Conservation (phyloP, 2,797 vertebrate genomes). For the Pteronotus mesoamericanus region DNA sequence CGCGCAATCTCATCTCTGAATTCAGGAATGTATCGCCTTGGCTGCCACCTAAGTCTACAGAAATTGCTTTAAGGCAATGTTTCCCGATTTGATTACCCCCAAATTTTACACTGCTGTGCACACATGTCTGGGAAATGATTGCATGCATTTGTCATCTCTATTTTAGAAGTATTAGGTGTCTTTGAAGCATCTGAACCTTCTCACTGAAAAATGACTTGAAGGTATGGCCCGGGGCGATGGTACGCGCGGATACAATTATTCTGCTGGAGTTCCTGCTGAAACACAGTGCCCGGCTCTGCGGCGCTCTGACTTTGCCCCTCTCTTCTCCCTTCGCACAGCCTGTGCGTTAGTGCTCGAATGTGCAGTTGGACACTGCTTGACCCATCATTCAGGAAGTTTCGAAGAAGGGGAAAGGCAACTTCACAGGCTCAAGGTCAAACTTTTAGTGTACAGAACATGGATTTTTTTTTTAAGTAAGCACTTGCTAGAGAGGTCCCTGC, state of each 20-base stretch:
- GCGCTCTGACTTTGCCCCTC: background rate
- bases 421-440: background rate
- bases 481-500: background rate
- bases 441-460: background rate
- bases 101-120: slow-evolving; percentile 41
- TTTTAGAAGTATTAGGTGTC: slow-evolving; percentile 52
- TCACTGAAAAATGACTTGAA: background rate
- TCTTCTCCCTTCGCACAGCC: background rate
- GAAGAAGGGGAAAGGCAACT: background rate
- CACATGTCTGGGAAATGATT: slow-evolving; percentile 29
- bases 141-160: slow-evolving; percentile 45
- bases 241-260: slow-evolving; percentile 26
- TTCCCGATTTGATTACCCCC: slow-evolving; percentile 60
- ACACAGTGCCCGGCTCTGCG: background rate
- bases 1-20: fast-evolving
- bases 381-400: background rate
- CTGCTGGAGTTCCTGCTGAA: background rate
- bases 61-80: slow-evolving; percentile 44
- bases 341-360: background rate
- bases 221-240: background rate
- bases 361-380: background rate
- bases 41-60: background rate
- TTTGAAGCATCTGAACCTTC: slow-evolving; percentile 38
- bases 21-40: background rate
- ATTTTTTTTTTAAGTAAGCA: slow-evolving; percentile 3